A percentile compares a stretch with the other conserved stretches of the same genome.
Evolutionary conservation across 1,140 invertebrate genomes (phyloP).

Genomic region (Brachionus koreanus): DNA sequence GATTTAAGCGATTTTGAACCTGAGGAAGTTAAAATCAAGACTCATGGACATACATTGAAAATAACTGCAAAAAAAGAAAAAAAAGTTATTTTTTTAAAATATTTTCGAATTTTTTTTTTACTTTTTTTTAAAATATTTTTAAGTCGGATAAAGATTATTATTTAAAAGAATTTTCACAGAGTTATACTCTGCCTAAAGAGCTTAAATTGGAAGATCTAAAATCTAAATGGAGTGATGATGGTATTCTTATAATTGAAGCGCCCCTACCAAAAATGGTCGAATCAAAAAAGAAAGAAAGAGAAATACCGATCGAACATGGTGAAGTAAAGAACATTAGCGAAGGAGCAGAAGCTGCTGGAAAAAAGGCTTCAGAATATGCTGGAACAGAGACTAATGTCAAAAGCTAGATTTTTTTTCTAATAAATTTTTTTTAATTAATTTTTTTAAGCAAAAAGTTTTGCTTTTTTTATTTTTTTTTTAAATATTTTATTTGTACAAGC

Average conservation of each 20-base stretch:
- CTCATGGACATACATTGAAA: constrained; percentile 71
- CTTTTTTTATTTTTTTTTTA: no score
- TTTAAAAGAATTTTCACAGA: constrained; percentile 67
- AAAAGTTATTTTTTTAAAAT: constrained; percentile 56
- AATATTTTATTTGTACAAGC: no score
- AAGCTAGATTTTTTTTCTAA: neutral
- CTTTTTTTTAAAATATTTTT: no score
- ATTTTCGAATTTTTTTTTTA: neutral
- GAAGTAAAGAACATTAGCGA: constrained; percentile 25
- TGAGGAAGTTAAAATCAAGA: constrained; percentile 81
- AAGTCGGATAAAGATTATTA: constrained; percentile 66
- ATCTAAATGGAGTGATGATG: constrained; percentile 51
- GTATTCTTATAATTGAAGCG: constrained; percentile 62
- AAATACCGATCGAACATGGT: constrained; percentile 43
- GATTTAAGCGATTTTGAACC: constrained; percentile 78
- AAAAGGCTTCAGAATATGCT: neutral
- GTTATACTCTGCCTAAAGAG: constrained; percentile 56
- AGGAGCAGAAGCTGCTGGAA: constrained; percentile 20
- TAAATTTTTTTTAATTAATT: no score
- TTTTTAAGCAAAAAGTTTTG: no score
- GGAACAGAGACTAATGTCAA: constrained; percentile 7
- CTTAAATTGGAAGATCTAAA: constrained; percentile 53
- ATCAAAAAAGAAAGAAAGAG: constrained; percentile 48
- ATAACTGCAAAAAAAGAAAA: constrained; percentile 80
- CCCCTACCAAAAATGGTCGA: constrained; percentile 67